Base-by-base conservation (phyloP, 2,113 vertebrate genomes). In the Anguilla rostrata region DNA sequence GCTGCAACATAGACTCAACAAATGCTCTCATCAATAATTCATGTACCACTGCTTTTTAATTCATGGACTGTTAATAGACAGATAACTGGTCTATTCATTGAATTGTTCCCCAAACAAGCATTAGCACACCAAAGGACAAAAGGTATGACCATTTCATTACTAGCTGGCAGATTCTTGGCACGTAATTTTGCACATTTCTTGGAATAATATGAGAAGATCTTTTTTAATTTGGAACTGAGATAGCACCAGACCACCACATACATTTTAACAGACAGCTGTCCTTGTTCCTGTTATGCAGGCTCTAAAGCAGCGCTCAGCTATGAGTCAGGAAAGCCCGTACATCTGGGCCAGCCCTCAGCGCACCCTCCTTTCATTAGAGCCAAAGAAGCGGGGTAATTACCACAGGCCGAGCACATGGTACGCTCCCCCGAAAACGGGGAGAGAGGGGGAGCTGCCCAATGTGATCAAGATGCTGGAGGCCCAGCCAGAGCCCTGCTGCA, bases 401-500 rank as follows among this genome's bases (percentile, higher is more conserved):
- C 71, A n/a, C 41, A 20, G 43, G 71, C 46, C 41, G 5, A 78
- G 43, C 75, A n/a, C 63, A n/a, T 34, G 16, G 39, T 39, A 40
- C 83, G 78, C 49, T 41, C 75, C 66, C 82, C 20, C 29, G 18
- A 34, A 22, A 39, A 57, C 60, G 3, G 49, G 22, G 26, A 41
- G 15, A 34, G 49, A 56, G 43, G 29, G 53, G 53, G 66, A 83
- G 14, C 43, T 41, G 71, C 22, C 49, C 75, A 82, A 39, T 8
- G 81, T 18, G 39, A 87, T 71, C 11, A 39, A 87, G 78, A 87
- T 81, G 41, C 57, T 9, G n/a, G n/a, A 41, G 41, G 80, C 80
- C 39, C 46, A 81, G 85, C 80, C 83, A 78, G 83, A 53, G 66
- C n/a, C 14, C 60, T 82, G 81, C 81, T n/a, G 60, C 88, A 90